Evolutionary conservation across 2,888 invertebrate genomes (phyloP).

Genomic region (Aporophyla nigra): DNA sequence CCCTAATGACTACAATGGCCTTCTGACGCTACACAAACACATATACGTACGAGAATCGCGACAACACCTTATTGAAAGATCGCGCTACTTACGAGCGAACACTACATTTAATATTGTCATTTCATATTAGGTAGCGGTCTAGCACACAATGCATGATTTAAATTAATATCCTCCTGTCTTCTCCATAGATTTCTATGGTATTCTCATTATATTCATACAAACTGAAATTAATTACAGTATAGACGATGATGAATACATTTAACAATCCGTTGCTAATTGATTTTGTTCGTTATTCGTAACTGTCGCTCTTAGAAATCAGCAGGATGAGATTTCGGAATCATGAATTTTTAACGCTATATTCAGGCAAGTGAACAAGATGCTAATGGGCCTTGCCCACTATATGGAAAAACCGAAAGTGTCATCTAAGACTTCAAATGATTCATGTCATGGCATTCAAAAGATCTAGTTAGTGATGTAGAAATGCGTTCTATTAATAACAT

Average conservation of each 20-base stretch:
- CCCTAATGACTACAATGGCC: constrained; percentile 85
- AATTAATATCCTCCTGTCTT: constrained; percentile 53
- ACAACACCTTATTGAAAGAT: constrained; percentile 61
- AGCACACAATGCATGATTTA: constrained; percentile 39
- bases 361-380: constrained; percentile 17
- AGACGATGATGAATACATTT: constrained; percentile 22
- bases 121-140: constrained; percentile 33
- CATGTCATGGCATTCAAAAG: constrained; percentile 15
- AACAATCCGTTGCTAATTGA: constrained; percentile 41
- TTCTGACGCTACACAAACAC: constrained; percentile 68
- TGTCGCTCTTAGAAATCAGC: constrained; percentile 37
- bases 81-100: constrained; percentile 40
- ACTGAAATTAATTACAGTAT: constrained; percentile 46
- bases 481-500: constrained; percentile 49
- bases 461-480: constrained; percentile 35
- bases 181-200: constrained; percentile 13
- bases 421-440: constrained; percentile 23
- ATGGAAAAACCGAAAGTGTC: constrained; percentile 27
- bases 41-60: constrained; percentile 51
- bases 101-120: constrained; percentile 54
- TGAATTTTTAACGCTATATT: constrained; percentile 34
- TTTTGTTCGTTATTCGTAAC: constrained; percentile 41
- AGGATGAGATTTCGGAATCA: constrained; percentile 42
- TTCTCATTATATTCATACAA: constrained; percentile 30
- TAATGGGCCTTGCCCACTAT: constrained; percentile 28